Evolutionary conservation across 2,888 invertebrate species (phyloP), one percentile per base, ranked within the genome.

Genomic region (Eupsilia transversa): DNA sequence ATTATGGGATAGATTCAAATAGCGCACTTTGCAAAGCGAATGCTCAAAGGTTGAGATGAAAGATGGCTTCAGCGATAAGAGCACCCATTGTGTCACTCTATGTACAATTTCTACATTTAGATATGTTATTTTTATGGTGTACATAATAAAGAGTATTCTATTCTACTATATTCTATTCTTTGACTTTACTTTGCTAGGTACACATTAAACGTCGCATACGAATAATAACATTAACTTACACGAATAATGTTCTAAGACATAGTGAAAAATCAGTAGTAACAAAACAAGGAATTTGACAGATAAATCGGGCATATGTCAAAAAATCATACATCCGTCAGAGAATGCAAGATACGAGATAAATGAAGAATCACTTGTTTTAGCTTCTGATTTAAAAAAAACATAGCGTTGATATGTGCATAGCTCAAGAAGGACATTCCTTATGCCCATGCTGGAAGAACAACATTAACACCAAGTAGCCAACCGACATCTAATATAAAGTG

Each of bases 341-440:
- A 66, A 78, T 69, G 33, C 23, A 23, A 66, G 30, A 46, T 30
- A 56, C 7, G 14, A 79, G 67, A 79, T 71, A 65, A 71, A 60
- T 9, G 6, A 1, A 2, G 30, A 69, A 57, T 30, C 20, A 49
- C n/a, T 59, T 60, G 30, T 35, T 60, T 66, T 66, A 67, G 17
- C 2, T 49, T 33, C 33, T 38, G 23, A 60, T 60, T n/a, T n/a
- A n/a, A 72, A 14, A 49, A 74, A 56, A 60, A 67, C 9, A 52
- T 5, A 41, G 17, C 1, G 33, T 73, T 63, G 27, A 17, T 60
- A 63, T 60, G 60, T 80, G 23, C 59, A 57, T 57, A 52, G 30
- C n/a, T 38, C 12, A 27, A 23, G 27, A 49, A 27, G 27, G 38
- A 23, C 23, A 65, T 49, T 65, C 0, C 43, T 41, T 17, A 59